Base-by-base conservation (phyloP, 2,797 vertebrate genomes). In the Selene dorsalis region DNA sequence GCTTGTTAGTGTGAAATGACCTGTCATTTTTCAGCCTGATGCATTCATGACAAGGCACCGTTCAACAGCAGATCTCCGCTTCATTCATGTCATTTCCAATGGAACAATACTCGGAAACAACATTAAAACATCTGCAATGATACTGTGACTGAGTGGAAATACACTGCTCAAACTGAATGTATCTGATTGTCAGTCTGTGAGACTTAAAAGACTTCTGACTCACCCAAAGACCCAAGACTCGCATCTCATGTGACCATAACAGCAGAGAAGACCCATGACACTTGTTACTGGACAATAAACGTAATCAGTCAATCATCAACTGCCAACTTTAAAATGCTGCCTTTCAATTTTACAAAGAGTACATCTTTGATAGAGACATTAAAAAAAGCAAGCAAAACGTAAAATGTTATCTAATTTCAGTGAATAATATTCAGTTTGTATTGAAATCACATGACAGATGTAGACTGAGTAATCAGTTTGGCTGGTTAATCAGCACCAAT, bases 11-110 rank as follows among this genome's bases (percentile, higher is more conserved):
- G 24, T 41, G 47, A 26, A 52, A 60, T 18, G 20, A 20, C 20
- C 10, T 56, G 53, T 75, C 57, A 64, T 80, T 64, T 69, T 72
- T 79, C 75, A 71, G 13, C 45, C n/a, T 20, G 24, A 79, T 63
- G 55, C 28, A 65, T 59, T 73, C 62, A 66, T 17, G 28, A 24
- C 43, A 52, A 77, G 4, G 38, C n/a, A 30, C 1, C 0, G 48
- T 63, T 75, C 72, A 77, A 24, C 35, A 62, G 16, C 0, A 24
- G 56, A 57, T 45, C 61, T 63, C 28, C 20, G 48, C 32, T 11
- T 41, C 30, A 53, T 2, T 28, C 17, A 59, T 41, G 28, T 58
- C 17, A 24, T 32, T 63, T 24, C 32, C 45, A 35, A 71, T 17
- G 9, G 69, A 55, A 64, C 53, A 16, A 43, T 43, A 59, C 26